Conservation (phyloP, 2,888 invertebrate genomes). For the Volucella inflata region DNA sequence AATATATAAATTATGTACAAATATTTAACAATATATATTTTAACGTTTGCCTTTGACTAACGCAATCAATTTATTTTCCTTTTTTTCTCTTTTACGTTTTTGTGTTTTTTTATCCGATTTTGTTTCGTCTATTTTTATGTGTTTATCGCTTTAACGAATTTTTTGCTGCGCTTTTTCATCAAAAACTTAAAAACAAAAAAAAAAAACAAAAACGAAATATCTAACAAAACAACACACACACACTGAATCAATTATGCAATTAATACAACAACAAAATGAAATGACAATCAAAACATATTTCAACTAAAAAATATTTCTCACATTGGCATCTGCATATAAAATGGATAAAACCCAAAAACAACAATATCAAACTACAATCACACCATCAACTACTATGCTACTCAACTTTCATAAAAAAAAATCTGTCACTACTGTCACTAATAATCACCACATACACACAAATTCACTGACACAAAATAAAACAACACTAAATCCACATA, state of each 20-base stretch:
- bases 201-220: conserved; percentile 50
- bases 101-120: conserved; percentile 63
- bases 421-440: conserved; percentile 21
- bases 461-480: conserved; percentile 40
- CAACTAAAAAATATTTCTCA: conserved; percentile 48
- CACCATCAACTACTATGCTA: conserved; percentile 30
- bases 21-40: conserved; percentile 6
- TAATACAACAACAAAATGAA: conserved; percentile 56
- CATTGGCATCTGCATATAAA: conserved; percentile 33
- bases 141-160: conserved; percentile 62
- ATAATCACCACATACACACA: conserved; percentile 57
- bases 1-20: conserved; percentile 1
- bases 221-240: conserved; percentile 54
- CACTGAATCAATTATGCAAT: conserved; percentile 56
- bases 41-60: conserved; percentile 68
- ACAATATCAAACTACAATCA: conserved; percentile 49
- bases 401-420: conserved; percentile 46
- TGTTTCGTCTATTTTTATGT: conserved; percentile 70
- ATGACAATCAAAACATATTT: conserved; percentile 36
- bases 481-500: conserved; percentile 10
- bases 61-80: conserved; percentile 67
- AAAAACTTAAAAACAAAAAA: conserved; percentile 60
- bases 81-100: conserved; percentile 69
- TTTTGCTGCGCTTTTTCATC: conserved; percentile 76
- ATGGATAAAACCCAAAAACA: conserved; percentile 40